Percentiles rank a stretch among this genome's conserved stretches.
These are phyloP conservation scores for Allophyes oxyacanthae DNA, from an alignment of 2,888 invertebrate species.

Conservation along the genomic window DNA sequence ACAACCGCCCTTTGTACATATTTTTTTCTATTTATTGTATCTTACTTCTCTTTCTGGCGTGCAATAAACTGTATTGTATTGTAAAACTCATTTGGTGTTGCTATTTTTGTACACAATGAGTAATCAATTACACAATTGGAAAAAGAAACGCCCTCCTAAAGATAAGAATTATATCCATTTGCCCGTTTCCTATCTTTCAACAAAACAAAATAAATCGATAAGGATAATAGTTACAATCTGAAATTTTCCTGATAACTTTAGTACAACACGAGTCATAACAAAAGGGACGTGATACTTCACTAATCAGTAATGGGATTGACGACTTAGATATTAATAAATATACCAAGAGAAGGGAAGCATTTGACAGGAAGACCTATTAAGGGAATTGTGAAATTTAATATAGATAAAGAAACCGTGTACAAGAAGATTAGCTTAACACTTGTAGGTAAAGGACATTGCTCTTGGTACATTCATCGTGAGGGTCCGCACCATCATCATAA, in stretches of 20 bases:
- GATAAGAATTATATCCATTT: not conserved
- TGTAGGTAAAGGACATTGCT: constrained; percentile 54
- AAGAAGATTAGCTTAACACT: constrained; percentile 53
- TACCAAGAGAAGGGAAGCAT: constrained; percentile 39
- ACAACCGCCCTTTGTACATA: no score
- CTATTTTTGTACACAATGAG: no score
- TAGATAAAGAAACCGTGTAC: constrained; percentile 51
- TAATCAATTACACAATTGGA: no score
- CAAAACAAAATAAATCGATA: constrained; percentile 4
- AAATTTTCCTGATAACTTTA: not conserved
- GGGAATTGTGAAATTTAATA: constrained; percentile 55
- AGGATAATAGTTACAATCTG: no score
- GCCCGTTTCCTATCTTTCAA: constrained; percentile 26
- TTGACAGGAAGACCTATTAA: constrained; percentile 47
- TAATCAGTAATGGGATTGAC: constrained; percentile 53
- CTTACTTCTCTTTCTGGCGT: no score
- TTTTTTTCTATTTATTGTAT: no score
- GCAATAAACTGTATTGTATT: no score
- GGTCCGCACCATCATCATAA: not conserved
- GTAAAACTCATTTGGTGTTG: no score
- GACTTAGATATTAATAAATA: constrained; percentile 57
- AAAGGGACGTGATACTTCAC: constrained; percentile 11
- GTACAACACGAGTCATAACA: not conserved
- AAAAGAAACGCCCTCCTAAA: not conserved
- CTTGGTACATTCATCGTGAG: constrained; percentile 10